Conservation (phyloP, 64 coral and sea anemone genomes). For the Stichodactyla helianthus region DNA sequence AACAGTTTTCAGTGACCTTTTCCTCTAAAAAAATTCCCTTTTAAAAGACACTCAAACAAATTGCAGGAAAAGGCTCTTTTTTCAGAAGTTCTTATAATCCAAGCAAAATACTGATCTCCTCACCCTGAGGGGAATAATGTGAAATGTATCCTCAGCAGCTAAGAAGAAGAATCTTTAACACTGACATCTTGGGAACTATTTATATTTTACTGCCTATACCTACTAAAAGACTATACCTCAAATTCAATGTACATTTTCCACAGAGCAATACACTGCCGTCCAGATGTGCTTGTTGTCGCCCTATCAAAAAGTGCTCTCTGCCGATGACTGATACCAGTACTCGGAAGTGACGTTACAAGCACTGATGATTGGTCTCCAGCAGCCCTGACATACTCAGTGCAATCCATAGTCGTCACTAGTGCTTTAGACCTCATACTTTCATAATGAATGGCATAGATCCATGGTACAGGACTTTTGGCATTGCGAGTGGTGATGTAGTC, state of each 20-base stretch:
- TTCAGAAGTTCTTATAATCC: no score
- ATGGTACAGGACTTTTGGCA: slow-evolving; percentile 59
- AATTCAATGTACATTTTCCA: slow-evolving; percentile 96
- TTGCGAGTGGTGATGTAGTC: slow-evolving; percentile 43
- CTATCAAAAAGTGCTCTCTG: slow-evolving; percentile 85
- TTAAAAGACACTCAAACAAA: no score
- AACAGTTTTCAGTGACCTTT: no score
- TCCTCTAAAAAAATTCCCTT: no score
- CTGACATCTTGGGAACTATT: no score
- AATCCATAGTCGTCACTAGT: slow-evolving; percentile 40
- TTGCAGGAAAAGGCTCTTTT: no score
- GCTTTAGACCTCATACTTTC: slow-evolving; percentile 55
- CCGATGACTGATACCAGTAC: slow-evolving; percentile 71
- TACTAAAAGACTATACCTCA: slow-evolving; percentile 53
- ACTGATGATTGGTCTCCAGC: neutral
- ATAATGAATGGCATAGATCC: slow-evolving; percentile 72
- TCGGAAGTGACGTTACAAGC: slow-evolving; percentile 54
- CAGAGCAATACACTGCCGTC: slow-evolving; percentile 73
- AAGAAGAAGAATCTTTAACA: no score
- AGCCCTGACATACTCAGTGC: slow-evolving; percentile 3
- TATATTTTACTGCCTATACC: no score
- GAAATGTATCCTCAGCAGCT: no score
- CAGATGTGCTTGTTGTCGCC: slow-evolving; percentile 32
- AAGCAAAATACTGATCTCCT: no score
- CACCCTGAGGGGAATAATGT: no score